Conservation (phyloP, 37 sponge, comb jelly and placozoan species). For the Ianthella basta region DNA sequence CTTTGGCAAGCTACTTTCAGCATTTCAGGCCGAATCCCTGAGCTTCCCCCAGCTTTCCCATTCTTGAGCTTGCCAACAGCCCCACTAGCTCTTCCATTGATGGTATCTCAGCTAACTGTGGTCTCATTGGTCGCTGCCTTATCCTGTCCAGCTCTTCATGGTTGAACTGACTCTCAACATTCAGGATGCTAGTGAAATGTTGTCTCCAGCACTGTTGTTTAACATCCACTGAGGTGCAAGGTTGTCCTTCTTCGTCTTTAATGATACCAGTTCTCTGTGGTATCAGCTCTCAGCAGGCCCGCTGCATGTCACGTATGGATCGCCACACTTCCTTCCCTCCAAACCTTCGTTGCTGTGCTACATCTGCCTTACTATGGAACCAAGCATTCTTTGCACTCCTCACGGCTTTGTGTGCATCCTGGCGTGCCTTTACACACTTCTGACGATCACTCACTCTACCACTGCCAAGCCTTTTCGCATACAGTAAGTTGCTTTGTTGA, state of each 20-base stretch:
- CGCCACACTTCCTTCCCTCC: conserved; percentile 26
- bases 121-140: too few species aligned
- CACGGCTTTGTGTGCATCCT: neutral
- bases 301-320: conserved; percentile 25
- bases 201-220: conserved; percentile 24
- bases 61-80: neutral
- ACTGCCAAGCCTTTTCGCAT: neutral
- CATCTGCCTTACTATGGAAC: conserved; percentile 25
- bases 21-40: too few species aligned
- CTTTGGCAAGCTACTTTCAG: too few species aligned
- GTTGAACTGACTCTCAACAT: conserved; percentile 22
- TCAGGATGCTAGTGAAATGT: conserved; percentile 28
- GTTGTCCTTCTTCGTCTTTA: conserved; percentile 3
- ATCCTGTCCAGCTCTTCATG: neutral
- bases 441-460: neutral
- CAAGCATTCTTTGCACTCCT: too few species aligned
- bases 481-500: neutral
- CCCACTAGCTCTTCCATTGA: neutral
- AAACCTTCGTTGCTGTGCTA: neutral
- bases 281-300: neutral
- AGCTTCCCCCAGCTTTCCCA: too few species aligned
- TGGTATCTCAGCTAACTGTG: neutral
- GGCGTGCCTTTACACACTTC: neutral
- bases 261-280: neutral
- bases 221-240: neutral